phyloP scores from a whole-genome alignment of 1,140 invertebrate species.

The Drosophila quadrilineata region DNA sequence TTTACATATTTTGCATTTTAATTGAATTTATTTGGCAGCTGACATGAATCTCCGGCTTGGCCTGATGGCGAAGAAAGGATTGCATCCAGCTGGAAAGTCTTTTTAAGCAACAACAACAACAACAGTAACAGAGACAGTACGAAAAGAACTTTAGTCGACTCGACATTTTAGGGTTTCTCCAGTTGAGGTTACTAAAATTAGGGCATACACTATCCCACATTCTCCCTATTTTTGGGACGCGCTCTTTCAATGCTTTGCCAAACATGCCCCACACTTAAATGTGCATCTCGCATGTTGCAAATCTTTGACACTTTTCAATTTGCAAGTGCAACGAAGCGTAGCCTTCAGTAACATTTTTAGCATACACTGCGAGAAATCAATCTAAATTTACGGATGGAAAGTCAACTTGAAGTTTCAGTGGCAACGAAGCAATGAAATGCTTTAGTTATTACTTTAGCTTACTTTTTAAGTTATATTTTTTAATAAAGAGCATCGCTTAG shows the following conservation, averaged over 20 bases:
- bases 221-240: too few relatives aligned
- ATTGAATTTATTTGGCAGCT: constrained; percentile 65
- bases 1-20: constrained; percentile 74
- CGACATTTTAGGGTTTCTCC: too few relatives aligned
- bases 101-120: not conserved
- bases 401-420: too few relatives aligned
- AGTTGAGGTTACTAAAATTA: too few relatives aligned
- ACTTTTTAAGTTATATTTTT: too few relatives aligned
- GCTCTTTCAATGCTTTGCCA: too few relatives aligned
- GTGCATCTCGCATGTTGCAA: constrained; percentile 30
- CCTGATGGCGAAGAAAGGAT: constrained; percentile 13
- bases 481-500: too few relatives aligned
- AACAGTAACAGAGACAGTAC: not conserved
- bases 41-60: constrained; percentile 37
- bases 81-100: constrained; percentile 22
- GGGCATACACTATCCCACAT: too few relatives aligned
- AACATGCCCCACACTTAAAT: constrained; percentile 7
- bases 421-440: too few relatives aligned
- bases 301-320: constrained; percentile 46
- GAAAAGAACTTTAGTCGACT: too few relatives aligned
- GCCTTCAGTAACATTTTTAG: constrained; percentile 14
- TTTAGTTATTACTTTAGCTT: too few relatives aligned
- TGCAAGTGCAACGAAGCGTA: constrained; percentile 36
- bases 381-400: too few relatives aligned
- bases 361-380: constrained; percentile 18